These are phyloP conservation scores for Drosophila bipectinata DNA, from an alignment of 1,140 invertebrate genomes.

Conservation along the genomic window DNA sequence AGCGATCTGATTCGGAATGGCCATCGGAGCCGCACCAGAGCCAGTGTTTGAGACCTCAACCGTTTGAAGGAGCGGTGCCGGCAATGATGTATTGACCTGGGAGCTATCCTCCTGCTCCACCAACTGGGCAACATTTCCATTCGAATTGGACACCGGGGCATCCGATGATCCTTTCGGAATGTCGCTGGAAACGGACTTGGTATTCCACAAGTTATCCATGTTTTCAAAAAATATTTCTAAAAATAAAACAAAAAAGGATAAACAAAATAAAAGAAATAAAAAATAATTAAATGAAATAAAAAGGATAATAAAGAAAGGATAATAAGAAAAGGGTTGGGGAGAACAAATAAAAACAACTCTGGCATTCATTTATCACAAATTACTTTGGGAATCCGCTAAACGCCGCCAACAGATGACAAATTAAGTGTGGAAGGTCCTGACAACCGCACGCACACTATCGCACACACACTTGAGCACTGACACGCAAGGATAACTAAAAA, in stretches of 20 bases:
- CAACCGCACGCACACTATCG: constrained; percentile 9
- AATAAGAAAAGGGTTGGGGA: constrained; percentile 1
- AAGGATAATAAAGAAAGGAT: not conserved
- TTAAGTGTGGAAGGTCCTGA: constrained; percentile 34
- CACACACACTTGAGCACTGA: constrained; percentile 1
- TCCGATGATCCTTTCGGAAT: no score
- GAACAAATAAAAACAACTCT: constrained; percentile 4
- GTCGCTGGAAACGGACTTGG: no score
- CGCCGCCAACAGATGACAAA: constrained; percentile 48
- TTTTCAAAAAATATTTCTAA: not conserved
- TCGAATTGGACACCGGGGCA: no score
- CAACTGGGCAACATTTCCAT: no score
- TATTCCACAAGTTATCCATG: no score
- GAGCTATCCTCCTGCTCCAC: no score
- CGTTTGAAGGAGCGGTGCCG: no score
- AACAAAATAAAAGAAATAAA: not conserved
- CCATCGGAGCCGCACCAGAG: no score
- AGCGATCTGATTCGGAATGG: no score
- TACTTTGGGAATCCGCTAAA: constrained; percentile 48
- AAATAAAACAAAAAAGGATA: not conserved
- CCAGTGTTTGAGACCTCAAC: no score
- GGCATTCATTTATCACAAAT: constrained; percentile 59
- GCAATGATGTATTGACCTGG: no score
- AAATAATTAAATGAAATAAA: not conserved
- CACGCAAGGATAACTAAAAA: constrained; percentile 17